These are phyloP conservation scores for Zingel zingel DNA, from an alignment of 2,113 vertebrate species.

Conservation along the genomic window DNA sequence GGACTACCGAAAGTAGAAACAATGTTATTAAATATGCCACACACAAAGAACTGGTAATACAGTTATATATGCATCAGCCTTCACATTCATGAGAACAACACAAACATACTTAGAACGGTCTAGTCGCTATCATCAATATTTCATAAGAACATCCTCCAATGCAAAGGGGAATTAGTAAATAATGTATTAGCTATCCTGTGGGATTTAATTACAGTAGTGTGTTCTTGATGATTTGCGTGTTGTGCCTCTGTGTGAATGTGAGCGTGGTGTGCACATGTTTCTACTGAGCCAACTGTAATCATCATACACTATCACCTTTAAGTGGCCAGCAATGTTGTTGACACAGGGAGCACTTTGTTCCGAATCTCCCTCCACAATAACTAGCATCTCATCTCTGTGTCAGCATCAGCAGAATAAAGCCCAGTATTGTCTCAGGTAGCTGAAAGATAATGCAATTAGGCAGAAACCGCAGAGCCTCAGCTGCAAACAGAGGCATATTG, in stretches of 20 bases:
- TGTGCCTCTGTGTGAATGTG: constrained; percentile 3
- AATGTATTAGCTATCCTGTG: constrained; percentile 51
- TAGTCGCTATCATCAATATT: constrained; percentile 71
- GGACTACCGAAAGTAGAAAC: not conserved
- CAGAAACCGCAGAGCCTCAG: constrained; percentile 22
- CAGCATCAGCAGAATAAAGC: constrained; percentile 28
- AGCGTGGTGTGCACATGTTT: not conserved
- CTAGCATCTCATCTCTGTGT: constrained; percentile 16
- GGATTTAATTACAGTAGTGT: constrained; percentile 48
- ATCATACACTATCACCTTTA: not conserved
- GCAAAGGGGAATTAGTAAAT: constrained; percentile 61
- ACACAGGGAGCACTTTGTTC: constrained; percentile 11
- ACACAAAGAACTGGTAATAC: constrained; percentile 11
- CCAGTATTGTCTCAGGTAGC: constrained; percentile 52
- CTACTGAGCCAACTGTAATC: not conserved
- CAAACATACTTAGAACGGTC: constrained; percentile 38
- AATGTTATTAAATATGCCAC: constrained; percentile 18
- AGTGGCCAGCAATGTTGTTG: not conserved
- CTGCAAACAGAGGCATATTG: constrained; percentile 49
- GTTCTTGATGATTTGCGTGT: constrained; percentile 28
- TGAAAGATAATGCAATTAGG: constrained; percentile 61
- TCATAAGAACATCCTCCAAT: constrained; percentile 60
- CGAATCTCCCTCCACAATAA: not conserved
- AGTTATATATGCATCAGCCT: constrained; percentile 34
- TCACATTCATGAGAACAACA: constrained; percentile 18